Base-by-base conservation (phyloP, 2,888 invertebrate species). In the Calephelis perditalis region DNA sequence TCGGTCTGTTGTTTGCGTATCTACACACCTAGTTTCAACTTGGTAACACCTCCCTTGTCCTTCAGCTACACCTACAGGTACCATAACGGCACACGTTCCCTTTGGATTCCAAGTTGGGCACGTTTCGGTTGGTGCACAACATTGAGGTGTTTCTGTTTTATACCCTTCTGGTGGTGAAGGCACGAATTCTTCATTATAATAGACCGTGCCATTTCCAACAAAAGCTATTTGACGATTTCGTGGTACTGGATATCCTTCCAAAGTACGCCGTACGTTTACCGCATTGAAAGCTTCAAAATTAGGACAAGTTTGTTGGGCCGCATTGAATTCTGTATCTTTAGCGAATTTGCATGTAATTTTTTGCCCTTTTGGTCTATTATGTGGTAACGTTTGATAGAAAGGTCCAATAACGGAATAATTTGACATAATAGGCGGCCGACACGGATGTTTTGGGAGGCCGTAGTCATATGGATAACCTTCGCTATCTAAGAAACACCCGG, bases 391-490 rank as follows among this genome's bases (percentile, higher is more conserved):
- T 73, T 95, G 93, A 76, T 96, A 96, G 78, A 93, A 94, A 3
- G 89, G 84, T 1, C 89, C 86, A 15, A 85, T 81, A 10, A 85
- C 81, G 0, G 87, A 80, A 67, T 86, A 87, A 73, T 88, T 88
- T 8, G 87, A 81, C 78, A 87, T 84, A 64, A 88, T 79, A 8
- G 90, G 84, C 47, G 86, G 81, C 62, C 91, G 81, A 70, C 82
- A 87, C 10, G 91, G 86, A 63, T 94, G 90, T 74, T 95, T 95
- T 1, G 95, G 95, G 55, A 95, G 84, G 26, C 95, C 95, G 72
- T 94, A 95, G 78, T 95, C 95, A 63, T 95, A 91, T 7, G 96
- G 96, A 74, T 95, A 94, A n/a, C 94, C 96, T 66, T 96, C 96
- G 67, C 93, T 93, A 69, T 95, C 95, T 69, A 95, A 84, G 76